Base-by-base conservation (phyloP, 2,888 invertebrate species). In the Trissolcus japonicus region DNA sequence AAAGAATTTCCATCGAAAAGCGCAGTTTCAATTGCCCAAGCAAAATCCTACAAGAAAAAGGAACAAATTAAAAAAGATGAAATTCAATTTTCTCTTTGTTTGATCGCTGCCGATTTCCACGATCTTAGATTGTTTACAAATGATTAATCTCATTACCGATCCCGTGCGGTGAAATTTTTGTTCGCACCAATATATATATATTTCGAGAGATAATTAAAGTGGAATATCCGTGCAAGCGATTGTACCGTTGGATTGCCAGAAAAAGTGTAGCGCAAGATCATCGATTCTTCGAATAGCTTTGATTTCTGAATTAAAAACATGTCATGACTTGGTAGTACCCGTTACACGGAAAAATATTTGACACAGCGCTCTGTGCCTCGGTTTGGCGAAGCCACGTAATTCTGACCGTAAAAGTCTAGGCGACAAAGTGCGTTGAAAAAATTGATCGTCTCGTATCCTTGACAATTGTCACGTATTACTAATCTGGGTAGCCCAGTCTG, bases 401-500 rank as follows among this genome's bases (percentile, higher is more conserved):
- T 60, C 74, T 71, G 16, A 13, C 78, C 78, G 68, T 79, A 79
- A 72, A 78, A 65, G 75, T 54, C 60, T 68, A 55, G 54, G 50
- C 73, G 61, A 69, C 77, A 65, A 73, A 78, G 73, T 55, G 56
- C 61, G 59, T 43, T 68, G 67, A 75, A 75, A 46, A 75, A 75
- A 69, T 61, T 66, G 69, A 66, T 54, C 50, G 61, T 69, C 51
- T 72, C 79, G 61, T 79, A 84, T 83, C 83, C 82, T 84, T 84
- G 81, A 77, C 81, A 72, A 80, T 78, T 57, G 78, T 76, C 80
- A 83, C 82, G 84, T 83, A 82, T 81, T 81, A 67, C 79, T 65
- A 68, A 73, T 62, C 68, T 72, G 66, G 68, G 74, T 75, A 75
- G 71, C 62, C 76, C 80, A 69, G 7, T 51, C 51, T 76, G 68